Percentiles rank a stretch among this genome's conserved stretches.
These are phyloP conservation scores for Emmelina monodactyla DNA, from an alignment of 2,888 invertebrate genomes.

Conservation along the genomic window DNA sequence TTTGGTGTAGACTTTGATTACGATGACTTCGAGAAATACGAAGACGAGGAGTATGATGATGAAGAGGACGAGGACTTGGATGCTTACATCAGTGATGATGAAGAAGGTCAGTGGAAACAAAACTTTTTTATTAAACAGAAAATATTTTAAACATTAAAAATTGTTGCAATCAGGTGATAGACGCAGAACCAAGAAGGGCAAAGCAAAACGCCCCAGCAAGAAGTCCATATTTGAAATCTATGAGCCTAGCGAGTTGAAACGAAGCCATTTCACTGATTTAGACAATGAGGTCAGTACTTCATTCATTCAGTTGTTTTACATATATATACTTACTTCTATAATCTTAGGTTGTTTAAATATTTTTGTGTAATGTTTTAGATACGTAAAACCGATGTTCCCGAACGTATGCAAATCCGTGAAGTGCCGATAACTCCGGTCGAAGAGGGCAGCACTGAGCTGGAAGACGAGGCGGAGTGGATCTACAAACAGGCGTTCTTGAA, in stretches of 20 bases:
- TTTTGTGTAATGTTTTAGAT: constrained; percentile 58
- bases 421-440: constrained; percentile 85
- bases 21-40: constrained; percentile 88
- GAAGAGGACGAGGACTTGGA: constrained; percentile 81
- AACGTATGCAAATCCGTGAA: constrained; percentile 90
- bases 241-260: constrained; percentile 96
- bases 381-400: constrained; percentile 87
- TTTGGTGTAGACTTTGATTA: constrained; percentile 99
- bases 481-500: constrained; percentile 92
- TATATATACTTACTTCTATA: no score
- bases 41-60: constrained; percentile 85
- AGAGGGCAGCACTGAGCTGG: constrained; percentile 86
- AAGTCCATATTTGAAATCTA: constrained; percentile 94
- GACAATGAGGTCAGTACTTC: constrained; percentile 83
- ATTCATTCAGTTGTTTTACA: no score
- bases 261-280: constrained; percentile 93
- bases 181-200: constrained; percentile 76
- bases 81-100: constrained; percentile 81
- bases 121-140: no score
- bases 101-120: constrained; percentile 51
- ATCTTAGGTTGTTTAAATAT: no score
- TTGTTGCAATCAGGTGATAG: constrained; percentile 62
- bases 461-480: constrained; percentile 97
- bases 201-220: constrained; percentile 78
- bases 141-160: no score